These are phyloP conservation scores for Plebejus melissa DNA, from an alignment of 2,888 invertebrate species.

Conservation along the genomic window DNA sequence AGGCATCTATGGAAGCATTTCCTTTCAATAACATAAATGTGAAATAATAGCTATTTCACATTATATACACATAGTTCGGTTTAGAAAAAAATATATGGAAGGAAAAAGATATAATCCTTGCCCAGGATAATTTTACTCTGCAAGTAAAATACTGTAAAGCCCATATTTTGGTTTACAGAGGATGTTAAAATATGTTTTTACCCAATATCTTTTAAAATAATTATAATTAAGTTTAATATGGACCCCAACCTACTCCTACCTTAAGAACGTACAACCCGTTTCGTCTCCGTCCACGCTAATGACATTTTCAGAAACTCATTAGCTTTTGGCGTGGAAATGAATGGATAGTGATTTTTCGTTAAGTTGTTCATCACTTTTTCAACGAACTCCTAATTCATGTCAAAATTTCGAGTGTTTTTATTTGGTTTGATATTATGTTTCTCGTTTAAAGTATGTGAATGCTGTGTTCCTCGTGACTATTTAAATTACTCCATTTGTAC, in stretches of 20 bases:
- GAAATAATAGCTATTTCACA: too few relatives aligned
- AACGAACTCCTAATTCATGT: background rate
- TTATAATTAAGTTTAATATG: background rate
- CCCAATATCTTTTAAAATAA: background rate
- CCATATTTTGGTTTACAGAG: background rate
- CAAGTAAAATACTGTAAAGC: background rate
- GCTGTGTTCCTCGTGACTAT: background rate
- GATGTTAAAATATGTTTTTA: background rate
- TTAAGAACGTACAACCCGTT: constrained; percentile 10
- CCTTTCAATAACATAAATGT: background rate
- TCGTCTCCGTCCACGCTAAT: constrained; percentile 15
- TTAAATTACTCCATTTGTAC: background rate
- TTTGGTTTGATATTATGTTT: background rate
- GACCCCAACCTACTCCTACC: background rate
- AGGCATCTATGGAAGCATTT: background rate
- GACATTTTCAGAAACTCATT: constrained; percentile 19
- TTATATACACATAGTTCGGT: background rate
- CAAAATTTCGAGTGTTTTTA: background rate
- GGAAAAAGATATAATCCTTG: background rate
- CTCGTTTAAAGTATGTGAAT: background rate
- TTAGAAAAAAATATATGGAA: background rate
- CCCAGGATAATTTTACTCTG: background rate
- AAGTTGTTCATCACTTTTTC: background rate
- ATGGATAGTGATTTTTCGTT: constrained; percentile 10
- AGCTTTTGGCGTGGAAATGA: constrained; percentile 2